A percentile compares a stretch with the other conserved stretches of the same genome.
phyloP scores from a whole-genome alignment of 2,113 vertebrate species.

The Galeopterus variegatus region DNA sequence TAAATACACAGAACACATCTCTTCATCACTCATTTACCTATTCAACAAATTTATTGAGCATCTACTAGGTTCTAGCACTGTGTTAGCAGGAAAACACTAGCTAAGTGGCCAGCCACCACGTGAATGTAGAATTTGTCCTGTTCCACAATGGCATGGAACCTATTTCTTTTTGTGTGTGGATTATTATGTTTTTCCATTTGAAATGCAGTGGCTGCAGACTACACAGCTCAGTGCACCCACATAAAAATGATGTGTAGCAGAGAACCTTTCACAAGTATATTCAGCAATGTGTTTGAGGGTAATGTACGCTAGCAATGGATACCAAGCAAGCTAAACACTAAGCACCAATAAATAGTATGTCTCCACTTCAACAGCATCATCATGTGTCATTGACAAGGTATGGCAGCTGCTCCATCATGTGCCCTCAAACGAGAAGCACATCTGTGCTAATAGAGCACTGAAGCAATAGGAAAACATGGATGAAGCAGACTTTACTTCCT shows the following conservation, averaged over 20 bases:
- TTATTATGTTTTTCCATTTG: neutral
- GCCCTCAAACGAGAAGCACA: neutral
- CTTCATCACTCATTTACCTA: neutral
- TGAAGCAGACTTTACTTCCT: neutral
- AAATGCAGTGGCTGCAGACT: neutral
- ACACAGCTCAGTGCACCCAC: neutral
- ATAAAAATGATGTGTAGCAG: neutral
- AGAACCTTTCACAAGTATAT: neutral
- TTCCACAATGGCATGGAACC: neutral
- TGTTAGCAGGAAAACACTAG: neutral
- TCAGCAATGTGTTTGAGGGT: neutral
- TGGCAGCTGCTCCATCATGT: fast-evolving
- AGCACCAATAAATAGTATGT: constrained; percentile 6
- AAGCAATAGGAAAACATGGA: neutral
- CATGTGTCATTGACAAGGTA: neutral
- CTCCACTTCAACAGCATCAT: neutral
- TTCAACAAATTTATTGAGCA: neutral
- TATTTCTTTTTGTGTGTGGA: neutral
- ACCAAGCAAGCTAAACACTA: neutral
- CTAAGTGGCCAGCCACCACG: neutral
- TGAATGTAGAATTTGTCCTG: neutral
- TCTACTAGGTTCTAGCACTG: neutral
- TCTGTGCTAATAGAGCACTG: neutral
- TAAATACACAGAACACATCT: neutral
- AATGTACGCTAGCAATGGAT: neutral